A percentile compares a stretch with the other conserved stretches of the same genome.
Evolutionary conservation across 2,888 invertebrate species (phyloP).

Genomic region (Alsophila aescularia): DNA sequence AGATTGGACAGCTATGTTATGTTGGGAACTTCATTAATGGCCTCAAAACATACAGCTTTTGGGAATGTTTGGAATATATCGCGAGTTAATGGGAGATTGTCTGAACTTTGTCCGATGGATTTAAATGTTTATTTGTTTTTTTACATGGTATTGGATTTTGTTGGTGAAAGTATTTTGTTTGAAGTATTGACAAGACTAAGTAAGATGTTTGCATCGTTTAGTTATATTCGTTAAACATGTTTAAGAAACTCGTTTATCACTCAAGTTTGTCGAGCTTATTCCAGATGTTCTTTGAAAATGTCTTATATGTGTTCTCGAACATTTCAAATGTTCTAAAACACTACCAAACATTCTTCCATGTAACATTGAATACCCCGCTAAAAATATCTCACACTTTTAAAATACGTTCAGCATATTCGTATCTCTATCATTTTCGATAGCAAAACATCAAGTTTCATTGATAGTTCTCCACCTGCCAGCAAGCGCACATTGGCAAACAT

Average conservation of each 20-base stretch:
- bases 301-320: too few species aligned
- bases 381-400: too few species aligned
- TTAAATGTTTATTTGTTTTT: conserved; percentile 1
- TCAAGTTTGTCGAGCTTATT: too few species aligned
- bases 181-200: neutral
- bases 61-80: conserved; percentile 11
- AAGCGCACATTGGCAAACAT: conserved; percentile 39
- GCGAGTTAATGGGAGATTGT: conserved; percentile 4
- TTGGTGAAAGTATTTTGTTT: neutral
- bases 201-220: too few species aligned
- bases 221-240: too few species aligned
- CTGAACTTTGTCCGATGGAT: neutral
- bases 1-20: conserved; percentile 31
- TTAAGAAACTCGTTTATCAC: too few species aligned
- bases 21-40: conserved; percentile 33
- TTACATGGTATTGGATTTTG: neutral
- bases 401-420: too few species aligned
- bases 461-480: conserved; percentile 45
- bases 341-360: too few species aligned
- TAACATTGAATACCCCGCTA: too few species aligned
- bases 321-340: too few species aligned
- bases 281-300: too few species aligned
- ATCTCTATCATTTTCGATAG: neutral
- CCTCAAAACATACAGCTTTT: conserved; percentile 27
- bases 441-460: neutral